Conservation (phyloP, 1,140 invertebrate species). For the Heliothis virescens region DNA sequence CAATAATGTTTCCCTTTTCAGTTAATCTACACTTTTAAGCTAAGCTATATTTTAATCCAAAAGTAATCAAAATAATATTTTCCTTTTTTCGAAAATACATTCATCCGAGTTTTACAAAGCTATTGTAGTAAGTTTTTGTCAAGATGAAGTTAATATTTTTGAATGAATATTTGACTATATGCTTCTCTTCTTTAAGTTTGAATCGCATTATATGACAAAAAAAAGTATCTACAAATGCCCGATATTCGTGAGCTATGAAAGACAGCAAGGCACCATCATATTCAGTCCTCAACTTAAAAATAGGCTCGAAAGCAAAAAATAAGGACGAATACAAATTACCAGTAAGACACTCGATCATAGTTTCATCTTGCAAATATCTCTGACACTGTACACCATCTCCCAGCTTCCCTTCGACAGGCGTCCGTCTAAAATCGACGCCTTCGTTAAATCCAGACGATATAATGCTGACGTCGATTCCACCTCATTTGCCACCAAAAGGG, state of each 20-base stretch:
- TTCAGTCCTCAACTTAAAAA: not conserved
- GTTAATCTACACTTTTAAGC: too few species aligned
- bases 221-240: not conserved
- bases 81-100: too few species aligned
- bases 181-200: too few species aligned
- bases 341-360: conserved; percentile 25
- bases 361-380: conserved; percentile 31
- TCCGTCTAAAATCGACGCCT: conserved; percentile 47
- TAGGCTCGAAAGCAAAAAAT: not conserved
- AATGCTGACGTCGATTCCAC: conserved; percentile 58
- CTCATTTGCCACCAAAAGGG: conserved; percentile 58
- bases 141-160: too few species aligned
- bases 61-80: too few species aligned
- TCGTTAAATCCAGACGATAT: conserved; percentile 53
- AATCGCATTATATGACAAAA: too few species aligned
- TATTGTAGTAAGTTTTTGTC: too few species aligned
- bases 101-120: too few species aligned
- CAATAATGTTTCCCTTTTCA: too few species aligned
- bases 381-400: conserved; percentile 22
- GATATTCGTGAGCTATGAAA: not conserved
- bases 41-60: too few species aligned
- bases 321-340: conserved; percentile 27
- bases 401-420: conserved; percentile 32
- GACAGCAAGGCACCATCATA: not conserved
- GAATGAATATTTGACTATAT: too few species aligned